Conservation (phyloP, 2,797 vertebrate genomes). For the Peromyscus eremicus region DNA sequence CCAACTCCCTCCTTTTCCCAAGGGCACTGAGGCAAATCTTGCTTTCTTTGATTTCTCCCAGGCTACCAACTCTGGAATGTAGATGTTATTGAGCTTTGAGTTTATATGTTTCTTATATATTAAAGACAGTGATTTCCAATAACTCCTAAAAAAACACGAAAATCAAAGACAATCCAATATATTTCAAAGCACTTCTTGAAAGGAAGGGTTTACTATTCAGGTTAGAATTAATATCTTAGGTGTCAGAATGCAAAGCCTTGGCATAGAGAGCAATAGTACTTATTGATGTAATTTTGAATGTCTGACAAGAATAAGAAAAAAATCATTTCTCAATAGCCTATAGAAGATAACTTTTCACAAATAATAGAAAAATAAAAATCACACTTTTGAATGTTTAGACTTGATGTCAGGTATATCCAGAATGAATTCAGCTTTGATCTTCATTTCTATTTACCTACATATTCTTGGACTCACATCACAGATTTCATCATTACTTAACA, state of each 20-base stretch:
- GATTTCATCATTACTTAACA: conserved; percentile 1
- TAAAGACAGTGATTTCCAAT: not conserved
- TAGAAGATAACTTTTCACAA: conserved; percentile 22
- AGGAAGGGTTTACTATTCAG: not conserved
- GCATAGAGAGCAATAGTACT: not conserved
- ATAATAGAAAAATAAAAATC: conserved; percentile 15
- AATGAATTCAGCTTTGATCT: conserved; percentile 13
- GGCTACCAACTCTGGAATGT: not conserved
- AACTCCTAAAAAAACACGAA: not conserved
- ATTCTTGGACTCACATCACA: not conserved
- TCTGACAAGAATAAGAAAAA: conserved; percentile 29
- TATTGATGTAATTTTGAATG: conserved; percentile 26
- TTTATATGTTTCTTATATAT: not conserved
- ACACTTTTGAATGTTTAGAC: not conserved
- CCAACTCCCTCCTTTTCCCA: not conserved
- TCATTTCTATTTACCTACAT: not conserved
- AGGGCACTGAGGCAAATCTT: not conserved
- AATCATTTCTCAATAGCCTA: not conserved
- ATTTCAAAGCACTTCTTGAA: not conserved
- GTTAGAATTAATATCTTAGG: not conserved
- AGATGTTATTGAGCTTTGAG: not conserved
- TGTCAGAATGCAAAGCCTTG: not conserved
- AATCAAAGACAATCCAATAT: not conserved
- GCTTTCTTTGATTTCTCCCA: not conserved
- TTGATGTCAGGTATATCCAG: not conserved